These are phyloP conservation scores for Rousettus madagascariensis DNA, from an alignment of 2,797 vertebrate species.

Conservation along the genomic window DNA sequence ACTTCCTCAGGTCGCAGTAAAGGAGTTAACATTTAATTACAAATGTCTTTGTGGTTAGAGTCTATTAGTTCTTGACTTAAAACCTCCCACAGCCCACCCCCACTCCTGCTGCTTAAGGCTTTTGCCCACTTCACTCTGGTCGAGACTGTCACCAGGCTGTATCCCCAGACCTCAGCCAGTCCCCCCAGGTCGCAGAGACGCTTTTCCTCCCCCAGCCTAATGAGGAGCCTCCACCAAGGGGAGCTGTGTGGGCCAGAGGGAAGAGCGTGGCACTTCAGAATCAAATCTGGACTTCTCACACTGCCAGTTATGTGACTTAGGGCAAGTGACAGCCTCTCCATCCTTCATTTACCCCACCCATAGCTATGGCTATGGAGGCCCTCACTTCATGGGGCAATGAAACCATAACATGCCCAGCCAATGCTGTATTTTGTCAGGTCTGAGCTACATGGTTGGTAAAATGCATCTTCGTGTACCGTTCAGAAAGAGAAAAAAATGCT, in stretches of 20 bases:
- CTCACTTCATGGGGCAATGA: not conserved
- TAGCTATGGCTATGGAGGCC: not conserved
- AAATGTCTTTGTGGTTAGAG: not conserved
- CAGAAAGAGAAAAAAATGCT: not conserved
- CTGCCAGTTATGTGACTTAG: not conserved
- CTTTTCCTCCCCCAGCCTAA: not conserved
- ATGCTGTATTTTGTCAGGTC: not conserved
- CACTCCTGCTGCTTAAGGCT: not conserved
- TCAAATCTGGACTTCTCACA: not conserved
- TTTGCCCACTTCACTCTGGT: not conserved
- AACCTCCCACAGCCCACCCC: not conserved
- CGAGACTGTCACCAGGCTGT: not conserved
- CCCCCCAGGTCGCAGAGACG: not conserved
- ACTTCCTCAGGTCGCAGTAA: not conserved
- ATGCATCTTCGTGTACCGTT: not conserved
- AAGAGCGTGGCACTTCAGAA: not conserved
- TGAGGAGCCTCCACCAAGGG: not conserved
- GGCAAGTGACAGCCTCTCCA: not conserved
- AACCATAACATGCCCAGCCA: not conserved
- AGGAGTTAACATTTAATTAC: constrained; percentile 46
- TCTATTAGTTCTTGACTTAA: not conserved
- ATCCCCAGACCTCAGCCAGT: not conserved
- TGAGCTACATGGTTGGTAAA: not conserved
- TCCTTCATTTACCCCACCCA: not conserved
- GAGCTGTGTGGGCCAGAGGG: not conserved